Evolutionary conservation across 2,888 invertebrate species (phyloP).

Genomic region (Dryobota labecula): DNA sequence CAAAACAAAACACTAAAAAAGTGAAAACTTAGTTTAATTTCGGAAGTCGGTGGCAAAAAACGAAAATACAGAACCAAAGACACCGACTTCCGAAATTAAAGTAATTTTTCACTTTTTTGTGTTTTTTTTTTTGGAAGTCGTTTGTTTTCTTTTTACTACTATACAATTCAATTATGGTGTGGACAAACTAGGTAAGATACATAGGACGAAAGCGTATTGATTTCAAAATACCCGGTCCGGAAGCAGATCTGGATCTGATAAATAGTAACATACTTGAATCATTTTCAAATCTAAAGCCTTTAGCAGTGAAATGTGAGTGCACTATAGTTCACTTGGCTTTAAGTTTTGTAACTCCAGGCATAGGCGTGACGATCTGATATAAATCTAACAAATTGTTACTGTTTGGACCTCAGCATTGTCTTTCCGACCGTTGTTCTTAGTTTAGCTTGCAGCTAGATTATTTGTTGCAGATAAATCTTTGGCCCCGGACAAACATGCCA

Average conservation of each 20-base stretch:
- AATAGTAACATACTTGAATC: not conserved
- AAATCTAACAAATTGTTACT: conserved; percentile 48
- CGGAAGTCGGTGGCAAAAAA: too few species aligned
- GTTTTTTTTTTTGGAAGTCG: too few species aligned
- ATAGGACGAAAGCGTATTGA: not conserved
- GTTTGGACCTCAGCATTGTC: conserved; percentile 28
- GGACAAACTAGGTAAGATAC: too few species aligned
- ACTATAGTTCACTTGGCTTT: not conserved
- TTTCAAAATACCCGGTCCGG: not conserved
- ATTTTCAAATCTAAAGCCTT: not conserved
- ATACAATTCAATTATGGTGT: not conserved
- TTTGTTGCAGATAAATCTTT: conserved; percentile 35
- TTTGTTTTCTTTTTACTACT: too few species aligned
- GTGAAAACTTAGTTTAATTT: too few species aligned
- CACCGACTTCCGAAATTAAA: too few species aligned
- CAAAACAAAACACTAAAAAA: too few species aligned
- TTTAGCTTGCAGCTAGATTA: conserved; percentile 18
- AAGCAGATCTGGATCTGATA: not conserved
- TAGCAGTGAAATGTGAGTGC: not conserved
- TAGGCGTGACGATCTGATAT: conserved; percentile 40
- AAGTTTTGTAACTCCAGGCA: conserved; percentile 23
- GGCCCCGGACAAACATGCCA: not conserved
- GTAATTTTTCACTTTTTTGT: too few species aligned
- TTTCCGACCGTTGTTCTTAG: conserved; percentile 34
- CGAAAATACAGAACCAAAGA: too few species aligned